Conservation (phyloP, 2,888 invertebrate genomes). For the Apantesis nais region DNA sequence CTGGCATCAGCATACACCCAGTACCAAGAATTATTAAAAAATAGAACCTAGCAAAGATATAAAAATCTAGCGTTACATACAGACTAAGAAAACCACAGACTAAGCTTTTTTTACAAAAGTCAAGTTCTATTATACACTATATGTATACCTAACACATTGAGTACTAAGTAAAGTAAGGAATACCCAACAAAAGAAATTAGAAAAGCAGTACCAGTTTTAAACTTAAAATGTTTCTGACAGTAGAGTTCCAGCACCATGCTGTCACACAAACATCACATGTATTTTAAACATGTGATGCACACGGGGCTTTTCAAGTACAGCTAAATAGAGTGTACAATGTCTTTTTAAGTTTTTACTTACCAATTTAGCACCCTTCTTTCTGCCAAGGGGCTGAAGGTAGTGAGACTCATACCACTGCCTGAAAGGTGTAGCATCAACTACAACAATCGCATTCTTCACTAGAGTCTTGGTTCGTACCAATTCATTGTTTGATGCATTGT, state of each 20-base stretch:
- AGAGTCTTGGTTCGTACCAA: conserved; percentile 99
- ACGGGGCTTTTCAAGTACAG: background rate
- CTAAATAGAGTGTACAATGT: no score
- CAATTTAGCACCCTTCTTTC: conserved; percentile 98
- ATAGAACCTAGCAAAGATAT: no score
- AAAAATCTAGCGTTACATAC: no score
- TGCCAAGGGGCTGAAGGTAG: conserved; percentile 97
- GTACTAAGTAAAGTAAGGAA: no score
- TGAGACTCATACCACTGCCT: conserved; percentile 99
- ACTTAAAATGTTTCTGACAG: background rate
- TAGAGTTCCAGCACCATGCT: background rate
- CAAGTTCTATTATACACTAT: no score
- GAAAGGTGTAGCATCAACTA: conserved; percentile 99
- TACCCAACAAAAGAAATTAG: no score
- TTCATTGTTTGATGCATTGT: conserved; percentile 99
- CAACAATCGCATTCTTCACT: conserved; percentile 99
- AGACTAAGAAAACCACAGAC: no score
- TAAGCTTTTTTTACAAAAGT: no score
- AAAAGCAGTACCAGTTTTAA: background rate
- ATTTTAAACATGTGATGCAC: background rate
- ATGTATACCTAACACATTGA: no score
- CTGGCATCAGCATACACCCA: no score
- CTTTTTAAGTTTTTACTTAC: conserved; percentile 73
- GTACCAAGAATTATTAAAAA: no score
- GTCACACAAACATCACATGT: background rate